Percentiles rank a stretch among this genome's conserved stretches.
These are phyloP conservation scores for Streblospio benedicti DNA, from an alignment of 1,140 invertebrate species.

Conservation along the genomic window DNA sequence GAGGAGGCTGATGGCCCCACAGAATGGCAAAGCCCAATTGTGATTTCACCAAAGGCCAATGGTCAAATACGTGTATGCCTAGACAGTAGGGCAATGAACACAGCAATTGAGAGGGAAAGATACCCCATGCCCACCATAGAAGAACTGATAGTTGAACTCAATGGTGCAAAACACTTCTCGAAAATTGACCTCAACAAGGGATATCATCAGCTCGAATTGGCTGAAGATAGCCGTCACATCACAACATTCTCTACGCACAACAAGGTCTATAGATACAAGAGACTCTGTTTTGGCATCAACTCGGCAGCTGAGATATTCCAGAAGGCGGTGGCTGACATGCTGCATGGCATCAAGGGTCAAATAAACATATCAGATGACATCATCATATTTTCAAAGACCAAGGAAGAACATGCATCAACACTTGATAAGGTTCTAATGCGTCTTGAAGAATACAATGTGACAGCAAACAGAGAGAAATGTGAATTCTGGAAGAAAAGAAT, in stretches of 20 bases:
- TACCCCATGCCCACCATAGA: neutral
- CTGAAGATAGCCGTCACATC: neutral
- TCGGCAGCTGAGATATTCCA: constrained; percentile 14
- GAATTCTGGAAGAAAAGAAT: neutral
- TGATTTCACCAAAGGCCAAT: neutral
- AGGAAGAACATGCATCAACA: neutral
- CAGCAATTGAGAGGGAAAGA: neutral
- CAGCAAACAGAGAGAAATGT: constrained; percentile 37
- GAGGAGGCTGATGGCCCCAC: neutral
- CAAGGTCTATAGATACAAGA: constrained; percentile 7
- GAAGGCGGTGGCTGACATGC: constrained; percentile 1
- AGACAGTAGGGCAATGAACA: neutral
- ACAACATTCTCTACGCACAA: constrained; percentile 3
- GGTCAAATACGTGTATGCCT: neutral
- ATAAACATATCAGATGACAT: neutral
- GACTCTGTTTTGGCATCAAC: neutral
- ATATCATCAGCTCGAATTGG: constrained; percentile 7
- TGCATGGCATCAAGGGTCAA: neutral
- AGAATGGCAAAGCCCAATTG: constrained; percentile 1
- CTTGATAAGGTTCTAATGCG: neutral
- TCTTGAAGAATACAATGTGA: constrained; percentile 25
- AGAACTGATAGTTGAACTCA: neutral
- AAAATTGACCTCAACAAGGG: constrained; percentile 4
- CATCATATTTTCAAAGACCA: neutral
- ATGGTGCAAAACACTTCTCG: neutral